Evolutionary conservation across 2,888 invertebrate genomes (phyloP).

Genomic region (Podabrus alpinus): DNA sequence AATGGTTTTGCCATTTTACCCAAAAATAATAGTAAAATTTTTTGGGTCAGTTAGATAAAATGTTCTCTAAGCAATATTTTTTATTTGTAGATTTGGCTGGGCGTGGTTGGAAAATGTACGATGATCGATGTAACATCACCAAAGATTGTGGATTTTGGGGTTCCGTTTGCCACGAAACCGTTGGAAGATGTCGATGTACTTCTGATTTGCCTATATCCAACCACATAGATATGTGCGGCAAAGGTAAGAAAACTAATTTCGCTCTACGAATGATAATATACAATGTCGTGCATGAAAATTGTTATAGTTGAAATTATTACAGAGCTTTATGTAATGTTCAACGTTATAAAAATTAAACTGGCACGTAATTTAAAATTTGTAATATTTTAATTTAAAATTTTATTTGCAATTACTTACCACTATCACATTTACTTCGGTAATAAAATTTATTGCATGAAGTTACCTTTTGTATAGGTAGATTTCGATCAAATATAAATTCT

Average conservation of each 20-base stretch:
- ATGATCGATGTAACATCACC: constrained; percentile 73
- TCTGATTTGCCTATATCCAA: constrained; percentile 76
- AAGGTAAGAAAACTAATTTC: constrained; percentile 61
- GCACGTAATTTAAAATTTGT: background rate
- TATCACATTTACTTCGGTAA: background rate
- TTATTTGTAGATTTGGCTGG: constrained; percentile 58
- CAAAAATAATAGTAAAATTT: background rate
- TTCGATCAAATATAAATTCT: background rate
- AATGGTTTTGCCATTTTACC: background rate
- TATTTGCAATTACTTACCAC: background rate
- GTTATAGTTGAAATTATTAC: background rate
- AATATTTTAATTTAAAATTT: background rate
- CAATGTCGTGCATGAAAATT: too few species aligned
- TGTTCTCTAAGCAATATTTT: constrained; percentile 13
- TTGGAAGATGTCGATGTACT: constrained; percentile 73
- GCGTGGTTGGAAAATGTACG: constrained; percentile 70
- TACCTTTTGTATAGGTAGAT: background rate
- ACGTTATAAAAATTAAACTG: background rate
- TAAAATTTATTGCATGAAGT: background rate
- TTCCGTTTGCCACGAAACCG: constrained; percentile 71
- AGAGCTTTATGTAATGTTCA: background rate
- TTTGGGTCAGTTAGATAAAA: background rate
- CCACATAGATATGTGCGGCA: constrained; percentile 84
- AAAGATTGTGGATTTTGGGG: constrained; percentile 77
- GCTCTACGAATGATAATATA: too few species aligned